Evolutionary conservation across 2,797 vertebrate species (phyloP).

Genomic region (Eurystomus glaucurus): DNA sequence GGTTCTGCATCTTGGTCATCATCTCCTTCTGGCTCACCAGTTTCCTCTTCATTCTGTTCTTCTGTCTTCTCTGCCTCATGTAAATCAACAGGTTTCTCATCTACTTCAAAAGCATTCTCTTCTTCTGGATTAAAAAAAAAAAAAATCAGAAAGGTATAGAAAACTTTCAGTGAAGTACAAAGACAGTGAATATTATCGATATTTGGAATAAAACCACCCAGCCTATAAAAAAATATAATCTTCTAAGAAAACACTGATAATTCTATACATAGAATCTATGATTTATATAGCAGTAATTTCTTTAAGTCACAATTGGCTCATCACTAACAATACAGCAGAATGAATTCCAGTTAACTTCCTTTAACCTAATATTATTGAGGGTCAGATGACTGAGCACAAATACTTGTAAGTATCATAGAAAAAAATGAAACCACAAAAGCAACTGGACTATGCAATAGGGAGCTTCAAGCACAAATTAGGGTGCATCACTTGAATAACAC

Average conservation of each 20-base stretch:
- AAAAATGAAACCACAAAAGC: neutral
- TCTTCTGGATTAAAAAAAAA: slow-evolving; percentile 34
- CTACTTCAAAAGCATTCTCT: slow-evolving; percentile 92
- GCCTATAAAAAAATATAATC: neutral
- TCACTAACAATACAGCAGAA: neutral
- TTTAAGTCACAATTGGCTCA: neutral
- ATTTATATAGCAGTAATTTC: neutral
- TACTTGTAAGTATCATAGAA: neutral
- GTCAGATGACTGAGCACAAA: neutral
- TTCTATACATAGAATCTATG: neutral
- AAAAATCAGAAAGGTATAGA: neutral
- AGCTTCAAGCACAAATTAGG: neutral
- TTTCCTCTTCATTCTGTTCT: slow-evolving; percentile 71
- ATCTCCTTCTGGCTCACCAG: slow-evolving; percentile 73
- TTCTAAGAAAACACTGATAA: neutral
- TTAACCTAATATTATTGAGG: neutral
- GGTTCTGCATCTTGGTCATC: slow-evolving; percentile 75
- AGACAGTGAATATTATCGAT: neutral
- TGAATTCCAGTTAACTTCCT: neutral
- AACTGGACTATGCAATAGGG: neutral
- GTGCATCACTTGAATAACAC: neutral
- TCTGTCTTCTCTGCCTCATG: slow-evolving; percentile 79
- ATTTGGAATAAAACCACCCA: neutral
- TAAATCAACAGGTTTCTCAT: slow-evolving; percentile 84
- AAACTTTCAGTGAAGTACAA: neutral